Conservation (phyloP, 2,888 invertebrate species). For the Clivina fossor region DNA sequence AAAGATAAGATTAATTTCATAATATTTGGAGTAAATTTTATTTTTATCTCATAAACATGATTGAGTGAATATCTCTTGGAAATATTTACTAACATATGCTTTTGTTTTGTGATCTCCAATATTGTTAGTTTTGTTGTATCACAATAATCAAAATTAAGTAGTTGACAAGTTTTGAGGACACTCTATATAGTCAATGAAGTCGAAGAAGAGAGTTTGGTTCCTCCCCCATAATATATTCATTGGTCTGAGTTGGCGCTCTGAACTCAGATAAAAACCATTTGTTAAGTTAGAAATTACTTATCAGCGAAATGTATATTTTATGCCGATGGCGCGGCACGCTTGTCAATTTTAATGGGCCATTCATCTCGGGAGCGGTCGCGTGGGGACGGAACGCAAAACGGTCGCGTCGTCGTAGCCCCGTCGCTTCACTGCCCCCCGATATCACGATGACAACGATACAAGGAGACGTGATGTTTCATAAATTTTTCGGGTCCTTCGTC, state of each 20-base stretch:
- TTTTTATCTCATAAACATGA: not conserved
- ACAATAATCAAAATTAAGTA: too few species aligned
- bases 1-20: slow-evolving; percentile 16
- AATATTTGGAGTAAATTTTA: slow-evolving; percentile 7
- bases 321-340: slow-evolving; percentile 20
- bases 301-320: slow-evolving; percentile 27
- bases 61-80: not conserved
- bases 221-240: slow-evolving; percentile 24
- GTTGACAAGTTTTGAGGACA: too few species aligned
- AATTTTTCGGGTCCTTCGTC: too few species aligned
- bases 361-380: slow-evolving; percentile 2
- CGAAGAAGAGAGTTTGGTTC: too few species aligned
- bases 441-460: slow-evolving; percentile 25
- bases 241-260: slow-evolving; percentile 14
- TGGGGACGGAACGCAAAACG: slow-evolving; percentile 18
- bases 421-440: slow-evolving; percentile 1
- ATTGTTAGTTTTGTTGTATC: too few species aligned
- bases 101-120: too few species aligned
- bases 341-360: slow-evolving; percentile 28
- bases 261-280: slow-evolving; percentile 23
- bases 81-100: not conserved
- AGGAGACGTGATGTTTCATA: slow-evolving; percentile 27
- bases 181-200: too few species aligned
- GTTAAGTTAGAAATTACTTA: slow-evolving; percentile 28
- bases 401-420: too few species aligned